Base-by-base conservation (phyloP, 92 coral and sea anemone genomes). In the Actinernus sp. region DNA sequence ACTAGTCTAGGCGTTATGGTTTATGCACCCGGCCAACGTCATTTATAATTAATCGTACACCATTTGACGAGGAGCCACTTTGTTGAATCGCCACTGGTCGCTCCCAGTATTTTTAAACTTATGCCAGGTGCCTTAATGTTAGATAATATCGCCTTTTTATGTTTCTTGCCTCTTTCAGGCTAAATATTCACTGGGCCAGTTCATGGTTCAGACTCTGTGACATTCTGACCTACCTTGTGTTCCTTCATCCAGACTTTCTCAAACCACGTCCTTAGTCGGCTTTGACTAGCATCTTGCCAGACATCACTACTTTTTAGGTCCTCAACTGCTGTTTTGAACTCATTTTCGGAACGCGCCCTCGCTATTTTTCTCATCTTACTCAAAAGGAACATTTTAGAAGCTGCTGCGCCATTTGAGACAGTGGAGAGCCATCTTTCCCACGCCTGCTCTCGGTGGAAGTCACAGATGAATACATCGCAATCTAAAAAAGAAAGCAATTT, bases 401-500 rank as follows among this genome's bases (percentile, higher is more conserved):
- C 31, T 0, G 33, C 33, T 3, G 68, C 79, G 1, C 84, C 79
- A 59, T 76, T 59, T 21, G 44, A 52, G 26, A 28, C 44, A 38
- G 61, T 84, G 21, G 49, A 3, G 2, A 75, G 68, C 85, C 90
- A 84, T 49, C 90, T 19, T 49, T 76, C 80, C 80, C 90, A 84
- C 0, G 90, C 90, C 39, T 84, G 90, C 19, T 68, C 80, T 3
- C 90, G 59, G 31, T 84, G 90, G 26, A 84, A 84, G 57, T 84
- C 85, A 22, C 90, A 84, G 5, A 84, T 34, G n/a, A 38, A 76
- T 4, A 76, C 77, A 1, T 0, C 22, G 74, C 65, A 45, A 1
- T 33, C 91, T 77, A 40, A 10, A 74, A 72, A 24, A 22, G 1
- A 26, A 7, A 31, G n/a, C n/a, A n/a, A n/a, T 13, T 22, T 16